Evolutionary conservation across 2,888 invertebrate species (phyloP), one percentile per base, ranked within the genome.

Genomic region (Netelia fuscicornis): DNA sequence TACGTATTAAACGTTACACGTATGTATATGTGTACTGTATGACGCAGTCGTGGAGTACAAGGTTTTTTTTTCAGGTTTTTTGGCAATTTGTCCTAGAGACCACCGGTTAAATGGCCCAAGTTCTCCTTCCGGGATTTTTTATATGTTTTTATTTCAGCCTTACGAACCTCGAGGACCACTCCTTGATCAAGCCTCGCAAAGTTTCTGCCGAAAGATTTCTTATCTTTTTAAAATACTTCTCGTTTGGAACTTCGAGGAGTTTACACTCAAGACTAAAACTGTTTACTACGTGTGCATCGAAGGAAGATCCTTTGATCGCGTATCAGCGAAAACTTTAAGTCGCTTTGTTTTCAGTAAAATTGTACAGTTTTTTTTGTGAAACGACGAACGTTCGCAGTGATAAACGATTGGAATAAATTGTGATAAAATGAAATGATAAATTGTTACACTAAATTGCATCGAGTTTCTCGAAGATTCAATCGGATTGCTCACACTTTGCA

Each of bases 31-130:
- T 13, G 13, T 0, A 48, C 13, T 48, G 1, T 48, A 0, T 8
- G 48, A 48, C 10, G 11, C 6, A 37, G 48, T 10, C 13, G 3
- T 48, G 3, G 48, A 48, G 48, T 10, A 13, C 13, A 2, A 48
- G 48, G 1, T 10, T 48, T 48, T 48, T 48, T 48, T 13, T 48
- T 17, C 17, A 17, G 44, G 67, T 67, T 67, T 48, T 67, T 67
- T 67, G 67, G 58, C 58, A 76, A 76, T 76, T 76, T 76, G 76
- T 76, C 76, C 67, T 65, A 37, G 67, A 67, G 48, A 17, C 56
- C 44, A n/a, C 11, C 58, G 58, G 30, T 11, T 5, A 76, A 75
- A 54, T 54, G 54, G 75, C 25, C 37, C 20, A 30, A 54, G 54
- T 42, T n/a, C 52, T 64, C 44, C 52, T 75, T 62, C 13, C 52